These are phyloP conservation scores for Halichoerus grypus DNA, from an alignment of 2,113 vertebrate genomes.

Conservation along the genomic window DNA sequence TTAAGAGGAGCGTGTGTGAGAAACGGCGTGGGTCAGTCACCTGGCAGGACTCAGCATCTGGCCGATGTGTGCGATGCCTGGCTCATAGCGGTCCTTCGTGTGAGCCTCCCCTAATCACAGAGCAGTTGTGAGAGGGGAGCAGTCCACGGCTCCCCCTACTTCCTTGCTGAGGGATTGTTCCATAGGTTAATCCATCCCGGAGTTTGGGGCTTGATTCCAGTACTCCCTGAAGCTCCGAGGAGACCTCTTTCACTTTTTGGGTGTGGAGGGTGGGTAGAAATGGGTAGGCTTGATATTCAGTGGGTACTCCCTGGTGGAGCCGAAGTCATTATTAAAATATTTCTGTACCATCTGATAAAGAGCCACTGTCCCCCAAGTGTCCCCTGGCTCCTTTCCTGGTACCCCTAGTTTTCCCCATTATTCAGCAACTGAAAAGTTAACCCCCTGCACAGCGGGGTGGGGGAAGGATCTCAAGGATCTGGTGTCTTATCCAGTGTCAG, in stretches of 20 bases:
- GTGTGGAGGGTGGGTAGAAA: neutral
- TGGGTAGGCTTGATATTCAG: neutral
- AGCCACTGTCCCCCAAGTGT: no score
- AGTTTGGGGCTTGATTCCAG: neutral
- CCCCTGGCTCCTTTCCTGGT: neutral
- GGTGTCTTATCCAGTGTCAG: neutral
- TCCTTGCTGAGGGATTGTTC: neutral
- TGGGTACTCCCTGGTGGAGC: neutral
- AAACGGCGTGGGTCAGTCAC: accelerated
- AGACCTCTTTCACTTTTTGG: neutral
- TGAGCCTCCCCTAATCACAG: neutral
- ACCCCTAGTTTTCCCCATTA: neutral
- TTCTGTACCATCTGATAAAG: neutral
- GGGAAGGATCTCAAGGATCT: neutral
- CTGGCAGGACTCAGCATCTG: neutral
- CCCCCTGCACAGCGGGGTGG: neutral
- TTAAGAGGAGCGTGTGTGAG: constrained; percentile 65
- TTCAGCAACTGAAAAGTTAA: neutral
- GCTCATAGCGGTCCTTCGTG: no score
- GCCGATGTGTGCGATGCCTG: accelerated
- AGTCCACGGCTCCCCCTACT: accelerated
- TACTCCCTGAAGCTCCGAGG: neutral
- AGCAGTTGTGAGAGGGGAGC: neutral
- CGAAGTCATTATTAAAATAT: neutral
- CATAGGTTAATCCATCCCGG: neutral